Conservation (phyloP, 2,888 invertebrate genomes). For the Cerastis leucographa region DNA sequence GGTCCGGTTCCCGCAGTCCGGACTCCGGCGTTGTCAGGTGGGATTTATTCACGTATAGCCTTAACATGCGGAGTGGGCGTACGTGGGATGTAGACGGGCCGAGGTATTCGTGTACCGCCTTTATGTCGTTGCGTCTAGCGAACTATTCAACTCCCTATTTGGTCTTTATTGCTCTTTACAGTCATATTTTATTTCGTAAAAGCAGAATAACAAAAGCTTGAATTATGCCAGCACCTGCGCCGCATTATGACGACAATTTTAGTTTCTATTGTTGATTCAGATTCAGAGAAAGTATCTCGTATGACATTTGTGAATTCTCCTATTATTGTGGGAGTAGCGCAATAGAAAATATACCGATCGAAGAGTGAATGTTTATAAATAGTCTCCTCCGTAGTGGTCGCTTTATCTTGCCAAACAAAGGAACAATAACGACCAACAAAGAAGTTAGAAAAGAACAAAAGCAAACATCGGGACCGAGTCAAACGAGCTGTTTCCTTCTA, state of each 20-base stretch:
- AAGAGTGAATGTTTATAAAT: constrained; percentile 85
- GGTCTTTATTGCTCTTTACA: constrained; percentile 77
- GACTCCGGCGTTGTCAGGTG: constrained; percentile 77
- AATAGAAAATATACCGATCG: constrained; percentile 78
- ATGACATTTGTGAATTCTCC: constrained; percentile 64
- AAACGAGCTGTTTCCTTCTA: constrained; percentile 84
- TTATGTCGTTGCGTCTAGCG: constrained; percentile 77
- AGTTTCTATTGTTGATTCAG: constrained; percentile 31
- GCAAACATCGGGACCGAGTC: constrained; percentile 82
- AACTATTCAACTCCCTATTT: constrained; percentile 78
- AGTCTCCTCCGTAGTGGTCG: constrained; percentile 75
- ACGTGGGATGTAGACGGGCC: constrained; percentile 81
- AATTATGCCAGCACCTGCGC: constrained; percentile 70
- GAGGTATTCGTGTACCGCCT: constrained; percentile 76
- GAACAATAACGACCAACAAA: constrained; percentile 86
- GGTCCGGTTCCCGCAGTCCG: constrained; percentile 40
- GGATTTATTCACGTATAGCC: constrained; percentile 84
- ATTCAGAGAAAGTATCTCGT: constrained; percentile 49
- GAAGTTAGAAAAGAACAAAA: constrained; percentile 87
- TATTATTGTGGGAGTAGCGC: constrained; percentile 70
- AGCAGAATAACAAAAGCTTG: constrained; percentile 69
- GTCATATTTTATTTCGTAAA: constrained; percentile 73
- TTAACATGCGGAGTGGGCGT: constrained; percentile 80
- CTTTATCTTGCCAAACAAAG: constrained; percentile 84
- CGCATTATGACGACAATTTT: constrained; percentile 20